Evolutionary conservation across 2,797 vertebrate species (phyloP), one percentile per base, ranked within the genome.

Genomic region (Acanthurus lineatus): DNA sequence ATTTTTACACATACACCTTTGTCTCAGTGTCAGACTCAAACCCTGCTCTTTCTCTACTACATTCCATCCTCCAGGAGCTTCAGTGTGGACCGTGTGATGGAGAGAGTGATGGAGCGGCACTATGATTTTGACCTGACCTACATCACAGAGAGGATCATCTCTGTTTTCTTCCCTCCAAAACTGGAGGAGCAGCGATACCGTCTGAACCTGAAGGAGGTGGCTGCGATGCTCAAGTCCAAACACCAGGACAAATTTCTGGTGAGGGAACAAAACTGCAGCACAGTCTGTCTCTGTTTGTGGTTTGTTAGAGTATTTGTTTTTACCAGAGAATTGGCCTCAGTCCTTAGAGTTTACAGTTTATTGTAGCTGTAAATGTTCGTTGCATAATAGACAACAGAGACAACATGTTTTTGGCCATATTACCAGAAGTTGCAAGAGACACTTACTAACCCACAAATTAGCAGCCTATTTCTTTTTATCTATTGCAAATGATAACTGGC

Each of bases 71-170:
- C 14, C 81, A 96, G 96, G 92, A 96, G 94, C 83, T 96, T 95
- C 92, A 97, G 95, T 69, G 91, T 96, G 83, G 96, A 97, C 56
- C 93, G 93, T 42, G 96, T 96, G 64, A 96, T 97, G 92, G 97
- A 97, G 82, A 94, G 94, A 0, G 96, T 97, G 79, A 97, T 97
- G 96, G 97, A 97, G 89, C 92, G 85, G 54, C 95, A 94, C 84
- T 97, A 96, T 60, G 95, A 98, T 89, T 95, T 98, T 61, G 97
- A 98, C 91, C 95, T 98, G 88, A 98, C 96, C 70, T 98, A 98
- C 89, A 97, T 98, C 95, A 98, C 97, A 0, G 97, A 98, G 93
- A 94, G 96, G 78, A 98, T 98, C 92, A 96, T 98, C 91, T 97
- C 96, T 0, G 97, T 97, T 66, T 97, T 97, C 91, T 98, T 97